These are phyloP conservation scores for Agriopis aurantiaria DNA, from an alignment of 2,888 invertebrate genomes.

Conservation along the genomic window DNA sequence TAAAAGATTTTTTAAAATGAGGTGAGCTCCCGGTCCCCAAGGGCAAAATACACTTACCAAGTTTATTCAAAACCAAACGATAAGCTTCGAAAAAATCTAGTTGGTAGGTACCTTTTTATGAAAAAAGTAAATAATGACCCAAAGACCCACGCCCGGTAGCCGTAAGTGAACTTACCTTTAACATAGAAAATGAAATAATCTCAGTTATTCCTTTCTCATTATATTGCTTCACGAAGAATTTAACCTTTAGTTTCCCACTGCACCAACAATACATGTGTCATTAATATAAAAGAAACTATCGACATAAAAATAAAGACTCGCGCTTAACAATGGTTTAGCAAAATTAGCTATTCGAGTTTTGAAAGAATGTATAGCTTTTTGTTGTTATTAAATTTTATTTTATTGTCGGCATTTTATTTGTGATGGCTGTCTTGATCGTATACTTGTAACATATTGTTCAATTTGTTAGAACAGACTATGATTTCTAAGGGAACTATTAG, in stretches of 20 bases:
- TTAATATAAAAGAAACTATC: slow-evolving; percentile 12
- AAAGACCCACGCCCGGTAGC: too few relatives aligned
- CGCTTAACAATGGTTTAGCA: slow-evolving; percentile 20
- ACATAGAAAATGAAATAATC: too few relatives aligned
- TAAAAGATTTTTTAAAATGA: too few relatives aligned
- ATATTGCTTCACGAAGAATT: background rate
- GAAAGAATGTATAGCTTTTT: slow-evolving; percentile 10
- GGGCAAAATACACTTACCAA: too few relatives aligned
- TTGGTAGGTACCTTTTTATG: too few relatives aligned
- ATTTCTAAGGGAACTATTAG: background rate
- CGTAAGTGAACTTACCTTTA: too few relatives aligned
- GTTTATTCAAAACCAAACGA: too few relatives aligned
- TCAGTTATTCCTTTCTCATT: too few relatives aligned
- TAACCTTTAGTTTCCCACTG: slow-evolving; percentile 4
- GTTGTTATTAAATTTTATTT: slow-evolving; percentile 23
- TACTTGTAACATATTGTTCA: background rate
- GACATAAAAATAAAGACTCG: slow-evolving; percentile 18
- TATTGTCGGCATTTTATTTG: slow-evolving; percentile 12
- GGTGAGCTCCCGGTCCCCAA: too few relatives aligned
- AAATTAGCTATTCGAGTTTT: slow-evolving; percentile 10
- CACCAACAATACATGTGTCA: slow-evolving; percentile 6
- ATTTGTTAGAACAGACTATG: background rate
- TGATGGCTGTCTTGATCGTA: background rate
- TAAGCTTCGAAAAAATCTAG: too few relatives aligned
- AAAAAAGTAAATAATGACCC: too few relatives aligned